Evolutionary conservation across 1,140 invertebrate genomes (phyloP).

Genomic region (Schmidtea mediterranea): DNA sequence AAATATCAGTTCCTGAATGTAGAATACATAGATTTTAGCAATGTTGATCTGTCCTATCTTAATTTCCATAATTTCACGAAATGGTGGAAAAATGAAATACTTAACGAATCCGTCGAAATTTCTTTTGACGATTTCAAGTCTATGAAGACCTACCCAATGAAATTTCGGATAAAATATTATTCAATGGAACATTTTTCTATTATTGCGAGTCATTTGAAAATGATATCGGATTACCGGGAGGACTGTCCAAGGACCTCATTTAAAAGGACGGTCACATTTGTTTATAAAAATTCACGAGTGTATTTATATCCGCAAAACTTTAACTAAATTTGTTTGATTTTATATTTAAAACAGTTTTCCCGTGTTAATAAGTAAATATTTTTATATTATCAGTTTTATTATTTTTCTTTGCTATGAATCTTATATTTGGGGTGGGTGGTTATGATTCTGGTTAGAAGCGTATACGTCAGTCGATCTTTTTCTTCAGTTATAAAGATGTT

Average conservation of each 20-base stretch:
- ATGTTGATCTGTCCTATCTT: neutral
- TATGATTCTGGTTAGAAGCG: too few relatives aligned
- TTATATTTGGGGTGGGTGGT: too few relatives aligned
- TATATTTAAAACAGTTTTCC: too few relatives aligned
- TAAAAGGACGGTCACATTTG: neutral
- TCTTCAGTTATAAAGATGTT: too few relatives aligned
- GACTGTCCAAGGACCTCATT: neutral
- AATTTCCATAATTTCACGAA: neutral
- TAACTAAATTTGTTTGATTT: too few relatives aligned
- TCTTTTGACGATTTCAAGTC: neutral
- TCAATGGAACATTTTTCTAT: neutral
- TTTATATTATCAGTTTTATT: too few relatives aligned
- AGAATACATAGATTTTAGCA: neutral
- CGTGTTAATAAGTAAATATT: too few relatives aligned
- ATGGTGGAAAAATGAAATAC: too few relatives aligned
- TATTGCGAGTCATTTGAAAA: neutral
- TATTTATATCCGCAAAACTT: neutral
- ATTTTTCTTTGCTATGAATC: too few relatives aligned
- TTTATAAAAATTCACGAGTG: neutral
- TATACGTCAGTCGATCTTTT: too few relatives aligned
- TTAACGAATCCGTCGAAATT: too few relatives aligned
- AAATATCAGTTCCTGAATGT: neutral
- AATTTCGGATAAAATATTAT: neutral
- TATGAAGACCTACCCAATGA: neutral
- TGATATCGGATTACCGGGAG: neutral